phyloP scores from a whole-genome alignment of 53 echinoderm and acorn worm genomes.

The Mesocentrotus franciscanus region DNA sequence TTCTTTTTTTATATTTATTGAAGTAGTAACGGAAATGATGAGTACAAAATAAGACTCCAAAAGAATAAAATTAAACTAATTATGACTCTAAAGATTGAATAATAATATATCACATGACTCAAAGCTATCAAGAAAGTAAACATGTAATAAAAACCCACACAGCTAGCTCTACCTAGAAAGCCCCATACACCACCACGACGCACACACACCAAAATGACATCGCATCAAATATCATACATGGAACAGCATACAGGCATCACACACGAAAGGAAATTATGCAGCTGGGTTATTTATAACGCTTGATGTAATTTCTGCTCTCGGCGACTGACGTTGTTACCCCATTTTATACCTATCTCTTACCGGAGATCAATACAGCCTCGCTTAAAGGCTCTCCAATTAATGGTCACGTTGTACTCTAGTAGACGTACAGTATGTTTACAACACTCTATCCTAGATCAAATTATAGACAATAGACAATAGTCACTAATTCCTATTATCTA shows the following conservation, averaged over 20 bases:
- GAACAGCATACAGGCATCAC: not conserved
- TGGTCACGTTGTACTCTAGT: not conserved
- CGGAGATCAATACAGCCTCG: not conserved
- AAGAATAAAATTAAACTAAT: not conserved
- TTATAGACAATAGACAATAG: not conserved
- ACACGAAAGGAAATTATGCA: conserved; percentile 13
- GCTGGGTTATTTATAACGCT: conserved; percentile 54
- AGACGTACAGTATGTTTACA: not conserved
- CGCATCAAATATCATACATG: not conserved
- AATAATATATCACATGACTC: not conserved
- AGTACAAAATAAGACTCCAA: not conserved
- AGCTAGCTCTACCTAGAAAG: not conserved
- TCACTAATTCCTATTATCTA: not conserved
- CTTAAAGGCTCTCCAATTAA: not conserved
- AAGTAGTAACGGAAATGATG: not conserved
- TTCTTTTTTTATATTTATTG: not conserved
- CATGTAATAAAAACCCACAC: not conserved
- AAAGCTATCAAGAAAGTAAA: not conserved
- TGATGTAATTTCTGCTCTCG: conserved; percentile 53
- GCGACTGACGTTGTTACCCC: conserved; percentile 46
- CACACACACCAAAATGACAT: conserved; percentile 5
- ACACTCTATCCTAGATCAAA: not conserved
- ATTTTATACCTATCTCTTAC: not conserved
- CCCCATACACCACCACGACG: not conserved
- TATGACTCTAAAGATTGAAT: not conserved